phyloP scores from a whole-genome alignment of 2,888 invertebrate genomes.

The Ommatoiulus sabulosus region DNA sequence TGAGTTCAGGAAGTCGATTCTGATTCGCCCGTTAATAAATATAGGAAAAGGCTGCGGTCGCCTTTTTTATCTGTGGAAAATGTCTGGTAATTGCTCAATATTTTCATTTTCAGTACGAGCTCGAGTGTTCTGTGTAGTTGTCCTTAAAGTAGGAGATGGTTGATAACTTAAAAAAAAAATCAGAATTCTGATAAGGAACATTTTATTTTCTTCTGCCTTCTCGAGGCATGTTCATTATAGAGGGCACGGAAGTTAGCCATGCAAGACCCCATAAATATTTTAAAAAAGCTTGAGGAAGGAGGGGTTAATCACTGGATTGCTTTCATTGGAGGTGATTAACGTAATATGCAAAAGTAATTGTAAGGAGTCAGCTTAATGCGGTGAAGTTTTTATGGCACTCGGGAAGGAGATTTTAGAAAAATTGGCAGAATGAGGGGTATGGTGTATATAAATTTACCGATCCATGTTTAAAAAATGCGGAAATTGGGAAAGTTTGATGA shows the following conservation, averaged over 20 bases:
- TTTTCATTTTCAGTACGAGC: background rate
- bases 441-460: background rate
- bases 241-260: conserved; percentile 20
- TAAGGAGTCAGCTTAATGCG: conserved; percentile 33
- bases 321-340: conserved; percentile 41
- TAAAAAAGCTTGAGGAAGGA: background rate
- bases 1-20: background rate
- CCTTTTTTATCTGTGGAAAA: background rate
- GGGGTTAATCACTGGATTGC: conserved; percentile 30
- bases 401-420: background rate
- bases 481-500: background rate
- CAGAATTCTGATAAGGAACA: background rate
- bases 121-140: background rate
- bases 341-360: conserved; percentile 38
- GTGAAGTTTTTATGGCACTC: background rate
- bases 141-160: background rate
- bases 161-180: background rate
- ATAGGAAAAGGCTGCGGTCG: background rate
- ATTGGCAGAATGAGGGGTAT: background rate
- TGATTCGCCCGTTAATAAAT: background rate
- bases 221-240: background rate
- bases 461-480: background rate
- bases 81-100: conserved; percentile 1
- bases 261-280: conserved; percentile 38
- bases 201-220: background rate